phyloP scores from a whole-genome alignment of 2,797 vertebrate genomes.

The Rhinophrynus dorsalis region DNA sequence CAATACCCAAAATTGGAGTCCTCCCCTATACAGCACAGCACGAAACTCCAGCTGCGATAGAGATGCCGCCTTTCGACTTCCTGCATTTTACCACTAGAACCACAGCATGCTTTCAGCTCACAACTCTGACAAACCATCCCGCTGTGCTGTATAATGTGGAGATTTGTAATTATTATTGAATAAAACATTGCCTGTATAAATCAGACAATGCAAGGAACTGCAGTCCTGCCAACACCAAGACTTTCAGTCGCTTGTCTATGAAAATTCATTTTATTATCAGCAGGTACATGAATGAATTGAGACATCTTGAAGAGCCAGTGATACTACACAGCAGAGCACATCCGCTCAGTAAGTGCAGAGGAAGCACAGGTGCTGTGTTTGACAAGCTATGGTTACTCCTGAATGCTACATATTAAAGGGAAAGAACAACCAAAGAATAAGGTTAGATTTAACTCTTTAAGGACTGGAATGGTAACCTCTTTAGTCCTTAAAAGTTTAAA shows the following conservation, averaged over 20 bases:
- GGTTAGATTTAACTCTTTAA: no score
- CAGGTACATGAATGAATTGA: no score
- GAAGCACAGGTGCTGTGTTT: no score
- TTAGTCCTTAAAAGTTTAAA: no score
- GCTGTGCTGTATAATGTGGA: not conserved
- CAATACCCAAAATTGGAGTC: not conserved
- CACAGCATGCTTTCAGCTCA: slow-evolving; percentile 42
- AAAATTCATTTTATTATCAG: no score
- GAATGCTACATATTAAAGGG: no score
- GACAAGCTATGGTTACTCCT: no score
- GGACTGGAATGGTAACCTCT: no score
- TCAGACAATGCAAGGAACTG: not conserved
- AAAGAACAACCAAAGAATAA: no score
- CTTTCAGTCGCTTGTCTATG: not conserved
- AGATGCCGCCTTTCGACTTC: slow-evolving; percentile 57
- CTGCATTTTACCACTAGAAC: slow-evolving; percentile 54
- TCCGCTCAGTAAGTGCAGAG: no score
- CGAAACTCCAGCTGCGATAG: slow-evolving; percentile 1
- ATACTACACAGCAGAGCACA: no score
- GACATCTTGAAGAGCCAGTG: no score
- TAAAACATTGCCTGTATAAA: not conserved
- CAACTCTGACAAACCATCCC: not conserved
- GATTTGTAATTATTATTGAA: not conserved
- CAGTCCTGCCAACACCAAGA: not conserved
- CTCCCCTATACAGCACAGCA: not conserved